phyloP scores from a whole-genome alignment of 2,113 vertebrate species.

The Oryzias melastigma region DNA sequence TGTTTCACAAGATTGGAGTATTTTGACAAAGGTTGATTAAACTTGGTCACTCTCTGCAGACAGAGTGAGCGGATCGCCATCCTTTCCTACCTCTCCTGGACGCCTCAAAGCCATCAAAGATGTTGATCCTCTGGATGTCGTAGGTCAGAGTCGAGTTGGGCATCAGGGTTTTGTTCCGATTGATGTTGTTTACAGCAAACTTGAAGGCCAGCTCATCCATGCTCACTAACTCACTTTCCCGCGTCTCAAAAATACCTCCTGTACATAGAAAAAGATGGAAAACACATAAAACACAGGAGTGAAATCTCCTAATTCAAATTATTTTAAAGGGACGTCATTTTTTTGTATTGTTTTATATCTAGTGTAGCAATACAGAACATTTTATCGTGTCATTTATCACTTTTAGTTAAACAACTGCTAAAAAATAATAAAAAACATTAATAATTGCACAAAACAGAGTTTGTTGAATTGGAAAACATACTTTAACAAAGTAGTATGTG shows the following conservation, averaged over 20 bases:
- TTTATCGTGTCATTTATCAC: too few species aligned
- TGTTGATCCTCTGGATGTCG: conserved; percentile 97
- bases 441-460: too few species aligned
- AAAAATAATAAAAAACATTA: too few species aligned
- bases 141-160: conserved; percentile 96
- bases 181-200: conserved; percentile 96
- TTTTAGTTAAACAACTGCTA: too few species aligned
- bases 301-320: neutral
- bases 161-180: conserved; percentile 95
- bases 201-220: conserved; percentile 98
- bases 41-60: too few species aligned
- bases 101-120: conserved; percentile 97
- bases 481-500: too few species aligned
- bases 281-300: neutral
- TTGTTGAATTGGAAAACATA: too few species aligned
- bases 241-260: conserved; percentile 98
- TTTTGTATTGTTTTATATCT: too few species aligned
- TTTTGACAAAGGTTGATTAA: too few species aligned
- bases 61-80: neutral
- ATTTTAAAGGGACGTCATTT: neutral
- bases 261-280: conserved; percentile 45
- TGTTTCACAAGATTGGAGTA: too few species aligned
- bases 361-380: too few species aligned
- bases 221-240: conserved; percentile 93
- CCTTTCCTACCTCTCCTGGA: conserved; percentile 88